phyloP scores from a whole-genome alignment of 2,113 vertebrate genomes.

The Archocentrus centrarchus region DNA sequence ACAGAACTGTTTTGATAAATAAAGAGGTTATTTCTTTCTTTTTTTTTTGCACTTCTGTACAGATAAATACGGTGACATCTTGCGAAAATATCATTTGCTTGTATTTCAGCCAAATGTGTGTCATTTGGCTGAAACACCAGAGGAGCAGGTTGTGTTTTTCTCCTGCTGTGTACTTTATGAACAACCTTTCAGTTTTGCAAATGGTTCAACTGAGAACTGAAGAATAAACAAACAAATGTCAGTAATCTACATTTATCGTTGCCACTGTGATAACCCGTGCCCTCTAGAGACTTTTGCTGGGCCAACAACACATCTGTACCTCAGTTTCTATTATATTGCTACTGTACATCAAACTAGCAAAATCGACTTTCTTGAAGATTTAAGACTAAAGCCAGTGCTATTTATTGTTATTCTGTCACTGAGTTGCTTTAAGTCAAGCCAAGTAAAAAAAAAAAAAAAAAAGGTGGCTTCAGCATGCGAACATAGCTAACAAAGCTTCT shows the following conservation, averaged over 20 bases:
- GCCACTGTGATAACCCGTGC: not conserved
- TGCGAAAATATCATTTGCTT: not conserved
- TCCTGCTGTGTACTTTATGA: slow-evolving; percentile 9
- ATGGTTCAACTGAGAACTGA: not conserved
- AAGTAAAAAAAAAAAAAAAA: too few species aligned
- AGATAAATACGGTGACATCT: not conserved
- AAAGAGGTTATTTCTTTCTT: not conserved
- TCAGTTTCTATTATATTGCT: not conserved
- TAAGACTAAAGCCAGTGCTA: not conserved
- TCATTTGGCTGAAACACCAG: slow-evolving; percentile 22
- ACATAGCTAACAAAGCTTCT: too few species aligned
- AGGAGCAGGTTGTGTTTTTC: slow-evolving; percentile 41
- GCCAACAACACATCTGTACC: too few species aligned
- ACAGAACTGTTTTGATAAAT: not conserved
- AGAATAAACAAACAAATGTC: slow-evolving; percentile 1
- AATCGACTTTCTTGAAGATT: not conserved
- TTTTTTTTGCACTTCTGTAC: not conserved
- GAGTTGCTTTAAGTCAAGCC: too few species aligned
- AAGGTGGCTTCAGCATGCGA: too few species aligned
- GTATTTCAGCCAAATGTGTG: slow-evolving; percentile 11
- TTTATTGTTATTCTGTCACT: too few species aligned
- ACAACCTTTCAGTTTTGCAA: not conserved
- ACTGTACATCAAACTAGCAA: not conserved
- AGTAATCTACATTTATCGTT: not conserved
- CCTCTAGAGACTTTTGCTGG: not conserved